These are phyloP conservation scores for Redunca redunca DNA, from an alignment of 2,113 vertebrate species.

Conservation along the genomic window DNA sequence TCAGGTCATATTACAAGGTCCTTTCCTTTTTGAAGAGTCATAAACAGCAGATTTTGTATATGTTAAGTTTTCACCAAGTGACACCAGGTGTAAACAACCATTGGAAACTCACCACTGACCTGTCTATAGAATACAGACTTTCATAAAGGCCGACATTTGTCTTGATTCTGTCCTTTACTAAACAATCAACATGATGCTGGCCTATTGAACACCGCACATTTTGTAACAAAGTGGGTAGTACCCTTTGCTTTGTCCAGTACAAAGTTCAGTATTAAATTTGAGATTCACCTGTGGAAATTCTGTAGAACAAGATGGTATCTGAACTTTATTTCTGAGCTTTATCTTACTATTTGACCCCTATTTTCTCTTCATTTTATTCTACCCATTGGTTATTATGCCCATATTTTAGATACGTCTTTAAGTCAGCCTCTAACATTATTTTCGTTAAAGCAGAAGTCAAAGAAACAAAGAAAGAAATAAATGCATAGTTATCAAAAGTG, in stretches of 20 bases:
- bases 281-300: neutral
- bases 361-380: neutral
- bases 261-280: neutral
- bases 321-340: neutral
- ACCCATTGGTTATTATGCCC: neutral
- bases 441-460: neutral
- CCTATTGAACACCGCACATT: neutral
- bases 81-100: neutral
- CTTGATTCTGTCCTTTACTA: neutral
- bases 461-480: neutral
- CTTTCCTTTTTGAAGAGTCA: neutral
- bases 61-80: neutral
- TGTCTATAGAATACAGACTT: neutral
- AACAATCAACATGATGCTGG: neutral
- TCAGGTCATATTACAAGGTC: neutral
- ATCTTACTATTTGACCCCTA: neutral
- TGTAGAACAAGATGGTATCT: neutral
- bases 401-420: slow-evolving; percentile 4
- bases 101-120: neutral
- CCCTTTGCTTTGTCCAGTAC: neutral
- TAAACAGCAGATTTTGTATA: neutral
- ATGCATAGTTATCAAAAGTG: neutral
- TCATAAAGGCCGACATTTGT: neutral
- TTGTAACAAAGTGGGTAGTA: neutral
- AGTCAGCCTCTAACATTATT: neutral